phyloP scores from a whole-genome alignment of 2,797 vertebrate species.

The Pygocentrus nattereri region DNA sequence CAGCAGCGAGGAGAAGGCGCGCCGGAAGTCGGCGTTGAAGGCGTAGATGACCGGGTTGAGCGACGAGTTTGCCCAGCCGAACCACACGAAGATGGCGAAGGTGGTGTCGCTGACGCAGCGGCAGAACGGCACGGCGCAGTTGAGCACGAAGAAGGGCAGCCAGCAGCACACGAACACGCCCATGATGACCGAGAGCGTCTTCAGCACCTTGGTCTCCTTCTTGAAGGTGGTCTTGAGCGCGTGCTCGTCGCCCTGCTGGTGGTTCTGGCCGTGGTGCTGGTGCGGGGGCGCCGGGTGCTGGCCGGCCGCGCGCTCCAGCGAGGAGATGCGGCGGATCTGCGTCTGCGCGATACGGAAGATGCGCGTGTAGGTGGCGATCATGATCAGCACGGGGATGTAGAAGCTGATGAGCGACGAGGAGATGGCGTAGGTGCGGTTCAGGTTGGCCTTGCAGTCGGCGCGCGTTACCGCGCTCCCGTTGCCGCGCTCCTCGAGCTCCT shows the following conservation, averaged over 20 bases:
- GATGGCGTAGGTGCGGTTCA: conserved; percentile 82
- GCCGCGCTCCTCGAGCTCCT: conserved; percentile 34
- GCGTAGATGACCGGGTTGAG: conserved; percentile 76
- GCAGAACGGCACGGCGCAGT: conserved; percentile 70
- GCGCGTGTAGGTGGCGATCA: conserved; percentile 83
- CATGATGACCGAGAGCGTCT: conserved; percentile 75
- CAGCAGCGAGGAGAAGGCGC: conserved; percentile 72
- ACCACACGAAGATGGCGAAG: conserved; percentile 74
- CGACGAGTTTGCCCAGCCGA: conserved; percentile 79
- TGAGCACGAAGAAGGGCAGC: conserved; percentile 80
- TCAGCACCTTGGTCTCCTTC: conserved; percentile 84
- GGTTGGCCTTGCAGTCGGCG: conserved; percentile 77
- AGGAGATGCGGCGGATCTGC: conserved; percentile 82
- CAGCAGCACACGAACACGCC: conserved; percentile 75
- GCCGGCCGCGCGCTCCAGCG: conserved; percentile 77
- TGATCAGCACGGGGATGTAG: conserved; percentile 85
- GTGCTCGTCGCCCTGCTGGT: conserved; percentile 65
- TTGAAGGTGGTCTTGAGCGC: conserved; percentile 80
- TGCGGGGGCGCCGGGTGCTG: conserved; percentile 59
- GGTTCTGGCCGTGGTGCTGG: background rate
- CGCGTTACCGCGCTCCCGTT: conserved; percentile 47
- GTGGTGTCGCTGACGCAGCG: conserved; percentile 69
- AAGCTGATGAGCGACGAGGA: conserved; percentile 86
- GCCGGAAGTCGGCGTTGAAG: conserved; percentile 75
- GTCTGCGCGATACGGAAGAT: conserved; percentile 82